Evolutionary conservation across 2,797 vertebrate genomes (phyloP), one percentile per base, ranked within the genome.

Genomic region (Schizothorax lantsangensis): DNA sequence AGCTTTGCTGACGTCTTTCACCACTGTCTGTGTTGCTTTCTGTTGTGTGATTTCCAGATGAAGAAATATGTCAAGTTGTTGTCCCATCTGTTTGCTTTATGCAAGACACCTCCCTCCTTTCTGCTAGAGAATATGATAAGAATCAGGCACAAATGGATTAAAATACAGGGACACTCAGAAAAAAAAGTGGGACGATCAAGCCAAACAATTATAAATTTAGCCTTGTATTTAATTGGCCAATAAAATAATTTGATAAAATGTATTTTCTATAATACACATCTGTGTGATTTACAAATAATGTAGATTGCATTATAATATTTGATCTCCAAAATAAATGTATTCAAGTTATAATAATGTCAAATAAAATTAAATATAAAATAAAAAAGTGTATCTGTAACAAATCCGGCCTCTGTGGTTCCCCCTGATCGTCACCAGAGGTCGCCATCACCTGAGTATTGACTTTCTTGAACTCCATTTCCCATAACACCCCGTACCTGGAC

Each of bases 41-140:
- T 86, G 68, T 88, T 89, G 89, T 81, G 80, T 89, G 64, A 90
- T 83, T 91, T 91, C 91, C 91, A 91, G 90, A 91, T 91, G 89
- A 93, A 92, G 90, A 94, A 93, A 88, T 93, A 91, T 93, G 93
- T 92, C 93, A 93, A 88, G 91, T 91, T 91, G 87, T 91, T 79
- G 15, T 90, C 88, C 92, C 94, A 94, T 95, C 94, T 95, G 92
- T 93, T 93, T 90, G 89, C 91, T 92, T 93, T 83, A 43, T 84
- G 91, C 81, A 86, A 92, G 74, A 92, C 88, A 89, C 74, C 84
- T 80, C 74, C 84, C 59, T 89, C 40, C 43, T 72, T 83, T 75
- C 71, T 86, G 43, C 38, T 19, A 84, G 79, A 83, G 26, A 52
- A 30, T 72, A 84, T n/a, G 47, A 84, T 64, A 73, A 49, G 30